Evolutionary conservation across 2,888 invertebrate species (phyloP).

Genomic region (Muscina levida): DNA sequence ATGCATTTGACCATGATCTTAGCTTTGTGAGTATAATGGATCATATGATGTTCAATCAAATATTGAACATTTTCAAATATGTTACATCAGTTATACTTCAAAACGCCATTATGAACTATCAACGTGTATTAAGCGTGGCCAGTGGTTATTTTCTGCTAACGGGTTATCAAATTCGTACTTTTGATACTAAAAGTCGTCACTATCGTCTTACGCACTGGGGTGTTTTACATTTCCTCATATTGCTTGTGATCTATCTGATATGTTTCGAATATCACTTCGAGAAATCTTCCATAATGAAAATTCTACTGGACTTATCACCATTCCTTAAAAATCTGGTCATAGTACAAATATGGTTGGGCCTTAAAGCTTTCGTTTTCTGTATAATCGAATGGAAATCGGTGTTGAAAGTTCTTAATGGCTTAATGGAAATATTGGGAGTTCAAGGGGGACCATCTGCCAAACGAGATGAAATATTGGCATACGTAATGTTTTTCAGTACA

Average conservation of each 20-base stretch:
- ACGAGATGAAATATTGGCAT: conserved; percentile 65
- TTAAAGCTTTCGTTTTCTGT: conserved; percentile 70
- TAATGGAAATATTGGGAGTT: conserved; percentile 62
- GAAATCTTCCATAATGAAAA: conserved; percentile 68
- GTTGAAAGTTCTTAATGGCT: conserved; percentile 65
- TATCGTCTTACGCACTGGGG: conserved; percentile 67
- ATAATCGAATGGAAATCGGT: conserved; percentile 69
- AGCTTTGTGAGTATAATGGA: background rate
- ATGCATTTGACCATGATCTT: background rate
- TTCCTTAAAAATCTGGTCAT: conserved; percentile 71
- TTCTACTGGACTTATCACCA: conserved; percentile 72
- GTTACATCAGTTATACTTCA: background rate
- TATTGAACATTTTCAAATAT: background rate
- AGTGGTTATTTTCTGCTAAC: conserved; percentile 67
- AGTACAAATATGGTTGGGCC: conserved; percentile 71
- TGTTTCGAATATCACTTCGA: conserved; percentile 74
- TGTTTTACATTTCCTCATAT: conserved; percentile 64
- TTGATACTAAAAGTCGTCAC: conserved; percentile 62
- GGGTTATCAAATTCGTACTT: conserved; percentile 70
- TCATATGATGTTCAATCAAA: conserved; percentile 3
- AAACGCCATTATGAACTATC: conserved; percentile 67
- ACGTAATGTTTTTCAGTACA: conserved; percentile 70
- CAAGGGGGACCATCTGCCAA: conserved; percentile 42
- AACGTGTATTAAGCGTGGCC: conserved; percentile 68
- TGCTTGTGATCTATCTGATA: conserved; percentile 67